Evolutionary conservation across 2,113 vertebrate genomes (phyloP).

Genomic region (Corythornis madagascariensis): DNA sequence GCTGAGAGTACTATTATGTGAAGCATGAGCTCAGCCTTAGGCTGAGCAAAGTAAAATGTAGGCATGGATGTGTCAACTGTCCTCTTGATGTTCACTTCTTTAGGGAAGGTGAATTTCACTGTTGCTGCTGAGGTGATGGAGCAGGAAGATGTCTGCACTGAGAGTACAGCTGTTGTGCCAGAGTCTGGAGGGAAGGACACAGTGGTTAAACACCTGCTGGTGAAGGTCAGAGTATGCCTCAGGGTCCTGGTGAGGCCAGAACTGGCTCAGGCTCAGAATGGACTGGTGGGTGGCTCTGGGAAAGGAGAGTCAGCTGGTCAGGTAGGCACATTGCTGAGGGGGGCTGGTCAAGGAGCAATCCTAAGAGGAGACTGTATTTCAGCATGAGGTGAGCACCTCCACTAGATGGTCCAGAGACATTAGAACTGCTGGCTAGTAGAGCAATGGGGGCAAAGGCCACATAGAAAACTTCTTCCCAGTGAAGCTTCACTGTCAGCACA

Average conservation of each 20-base stretch:
- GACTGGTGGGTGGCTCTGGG: not conserved
- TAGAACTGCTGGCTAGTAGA: not conserved
- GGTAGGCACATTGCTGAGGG: not conserved
- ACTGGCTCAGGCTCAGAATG: not conserved
- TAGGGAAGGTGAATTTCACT: constrained; percentile 77
- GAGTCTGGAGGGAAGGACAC: constrained; percentile 74
- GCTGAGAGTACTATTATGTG: not conserved
- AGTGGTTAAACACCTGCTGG: constrained; percentile 75
- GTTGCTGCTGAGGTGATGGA: constrained; percentile 76
- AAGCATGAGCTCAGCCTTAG: not conserved
- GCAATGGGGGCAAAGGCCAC: not conserved
- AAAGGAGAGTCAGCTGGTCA: not conserved
- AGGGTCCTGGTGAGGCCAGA: fast-evolving
- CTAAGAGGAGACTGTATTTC: not conserved
- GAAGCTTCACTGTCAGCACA: too few species aligned
- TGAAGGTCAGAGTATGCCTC: constrained; percentile 75
- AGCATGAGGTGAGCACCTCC: not conserved
- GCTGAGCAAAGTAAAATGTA: fast-evolving
- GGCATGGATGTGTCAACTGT: not conserved
- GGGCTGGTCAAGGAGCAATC: not conserved
- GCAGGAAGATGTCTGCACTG: constrained; percentile 63
- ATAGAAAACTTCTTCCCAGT: not conserved
- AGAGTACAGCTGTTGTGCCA: constrained; percentile 64
- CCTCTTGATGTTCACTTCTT: not conserved
- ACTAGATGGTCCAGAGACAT: not conserved